phyloP scores from a whole-genome alignment of 2,797 vertebrate genomes.

The Simalia tracyae region DNA sequence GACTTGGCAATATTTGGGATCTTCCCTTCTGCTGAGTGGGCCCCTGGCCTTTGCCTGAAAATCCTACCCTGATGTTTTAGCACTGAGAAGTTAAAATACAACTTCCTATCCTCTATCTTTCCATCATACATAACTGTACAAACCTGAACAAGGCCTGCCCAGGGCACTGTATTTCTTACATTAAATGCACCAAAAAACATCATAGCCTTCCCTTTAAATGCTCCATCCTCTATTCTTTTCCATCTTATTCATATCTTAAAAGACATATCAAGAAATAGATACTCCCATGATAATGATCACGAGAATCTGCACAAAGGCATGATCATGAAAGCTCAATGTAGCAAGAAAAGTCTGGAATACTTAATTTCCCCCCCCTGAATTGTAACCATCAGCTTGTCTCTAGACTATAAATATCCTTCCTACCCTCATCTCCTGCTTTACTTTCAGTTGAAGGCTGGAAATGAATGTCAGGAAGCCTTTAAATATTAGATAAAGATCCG shows the following conservation, averaged over 20 bases:
- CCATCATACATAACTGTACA: background rate
- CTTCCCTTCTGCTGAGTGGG: background rate
- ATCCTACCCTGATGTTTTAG: background rate
- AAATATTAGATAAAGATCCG: constrained; percentile 33
- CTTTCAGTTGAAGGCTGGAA: background rate
- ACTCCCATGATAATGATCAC: background rate
- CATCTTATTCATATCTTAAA: background rate
- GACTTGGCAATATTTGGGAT: background rate
- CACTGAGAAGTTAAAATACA: background rate
- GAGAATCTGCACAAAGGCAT: background rate
- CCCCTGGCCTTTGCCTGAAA: background rate
- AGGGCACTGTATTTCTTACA: background rate
- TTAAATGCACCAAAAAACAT: background rate
- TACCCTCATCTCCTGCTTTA: background rate
- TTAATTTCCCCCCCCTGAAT: background rate
- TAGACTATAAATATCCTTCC: background rate
- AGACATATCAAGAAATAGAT: background rate
- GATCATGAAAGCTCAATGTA: background rate
- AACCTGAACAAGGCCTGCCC: background rate
- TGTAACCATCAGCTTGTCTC: background rate
- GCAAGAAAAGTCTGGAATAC: background rate
- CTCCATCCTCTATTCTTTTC: background rate
- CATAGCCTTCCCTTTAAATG: background rate
- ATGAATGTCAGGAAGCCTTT: constrained; percentile 18
- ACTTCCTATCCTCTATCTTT: background rate